A percentile compares a stretch with the other conserved stretches of the same genome.
These are phyloP conservation scores for Novumbra hubbsi DNA, from an alignment of 2,797 vertebrate species.

Conservation along the genomic window DNA sequence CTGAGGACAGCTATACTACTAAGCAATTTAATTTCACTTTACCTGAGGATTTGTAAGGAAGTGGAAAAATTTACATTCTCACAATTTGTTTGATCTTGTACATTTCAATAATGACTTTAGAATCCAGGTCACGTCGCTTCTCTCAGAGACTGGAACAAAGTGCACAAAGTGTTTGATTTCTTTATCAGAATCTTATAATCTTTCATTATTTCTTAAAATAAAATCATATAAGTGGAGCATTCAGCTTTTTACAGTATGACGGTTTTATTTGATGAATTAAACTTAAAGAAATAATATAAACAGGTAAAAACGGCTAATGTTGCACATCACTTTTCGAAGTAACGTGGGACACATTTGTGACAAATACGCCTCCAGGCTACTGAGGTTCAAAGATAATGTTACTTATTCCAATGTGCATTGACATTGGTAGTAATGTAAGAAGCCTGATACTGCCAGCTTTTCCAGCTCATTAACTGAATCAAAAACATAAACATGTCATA, in stretches of 20 bases:
- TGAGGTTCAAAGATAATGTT: no score
- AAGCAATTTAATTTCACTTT: not conserved
- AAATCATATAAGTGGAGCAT: not conserved
- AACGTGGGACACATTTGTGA: no score
- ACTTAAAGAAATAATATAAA: no score
- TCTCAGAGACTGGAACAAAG: not conserved
- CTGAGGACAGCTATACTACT: not conserved
- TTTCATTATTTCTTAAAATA: constrained; percentile 10
- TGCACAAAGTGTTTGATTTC: constrained; percentile 15
- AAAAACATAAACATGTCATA: no score
- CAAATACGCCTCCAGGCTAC: no score
- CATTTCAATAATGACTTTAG: not conserved
- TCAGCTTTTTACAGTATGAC: not conserved
- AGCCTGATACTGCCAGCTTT: no score
- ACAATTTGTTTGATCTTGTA: not conserved
- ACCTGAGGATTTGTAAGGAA: constrained; percentile 2
- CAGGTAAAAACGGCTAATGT: no score
- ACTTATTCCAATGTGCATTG: no score
- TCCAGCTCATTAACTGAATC: no score
- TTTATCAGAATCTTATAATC: constrained; percentile 31
- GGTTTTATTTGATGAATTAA: no score
- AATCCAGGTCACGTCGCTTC: constrained; percentile 6
- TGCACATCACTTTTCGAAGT: no score
- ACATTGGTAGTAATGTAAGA: no score
- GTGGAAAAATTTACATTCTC: not conserved